Percentiles rank a stretch among this genome's conserved stretches.
phyloP scores from a whole-genome alignment of 2,797 vertebrate genomes.

The Microtus agrestis region DNA sequence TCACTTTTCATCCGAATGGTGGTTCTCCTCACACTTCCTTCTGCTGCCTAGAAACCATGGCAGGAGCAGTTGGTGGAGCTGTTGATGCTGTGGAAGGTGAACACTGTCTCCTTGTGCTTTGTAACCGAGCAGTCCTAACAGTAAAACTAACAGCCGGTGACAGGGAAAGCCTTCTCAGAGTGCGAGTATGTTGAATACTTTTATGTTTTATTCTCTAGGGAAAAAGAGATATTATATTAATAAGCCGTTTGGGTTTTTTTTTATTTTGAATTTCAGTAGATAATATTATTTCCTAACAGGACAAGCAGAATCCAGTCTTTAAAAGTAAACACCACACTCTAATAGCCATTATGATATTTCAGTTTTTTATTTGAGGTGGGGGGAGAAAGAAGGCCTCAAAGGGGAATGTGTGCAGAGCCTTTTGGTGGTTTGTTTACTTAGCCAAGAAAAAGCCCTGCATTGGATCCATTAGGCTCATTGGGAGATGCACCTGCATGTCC shows the following conservation, averaged over 20 bases:
- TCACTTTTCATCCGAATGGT: not conserved
- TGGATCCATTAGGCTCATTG: conserved; percentile 81
- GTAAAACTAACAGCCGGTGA: not conserved
- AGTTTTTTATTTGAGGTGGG: conserved; percentile 14
- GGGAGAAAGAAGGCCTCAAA: not conserved
- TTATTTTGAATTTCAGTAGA: conserved; percentile 30
- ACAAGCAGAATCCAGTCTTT: not conserved
- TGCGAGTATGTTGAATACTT: not conserved
- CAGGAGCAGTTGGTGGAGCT: not conserved
- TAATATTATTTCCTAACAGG: conserved; percentile 42
- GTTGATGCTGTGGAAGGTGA: not conserved
- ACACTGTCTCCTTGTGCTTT: not conserved
- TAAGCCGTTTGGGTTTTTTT: not conserved
- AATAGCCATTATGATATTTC: conserved; percentile 50
- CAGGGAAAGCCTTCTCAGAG: not conserved
- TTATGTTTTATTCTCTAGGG: conserved; percentile 27
- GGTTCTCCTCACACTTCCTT: not conserved
- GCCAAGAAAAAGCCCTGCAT: conserved; percentile 45
- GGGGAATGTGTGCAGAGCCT: not conserved
- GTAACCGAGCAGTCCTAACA: conserved; percentile 3
- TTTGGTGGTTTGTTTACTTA: conserved; percentile 71
- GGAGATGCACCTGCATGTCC: conserved; percentile 63
- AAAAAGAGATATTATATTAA: not conserved
- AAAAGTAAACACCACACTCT: conserved; percentile 2
- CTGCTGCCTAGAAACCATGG: conserved; percentile 1